Evolutionary conservation across 2,797 vertebrate species (phyloP), one percentile per base, ranked within the genome.

Genomic region (Sebastes diaconus): DNA sequence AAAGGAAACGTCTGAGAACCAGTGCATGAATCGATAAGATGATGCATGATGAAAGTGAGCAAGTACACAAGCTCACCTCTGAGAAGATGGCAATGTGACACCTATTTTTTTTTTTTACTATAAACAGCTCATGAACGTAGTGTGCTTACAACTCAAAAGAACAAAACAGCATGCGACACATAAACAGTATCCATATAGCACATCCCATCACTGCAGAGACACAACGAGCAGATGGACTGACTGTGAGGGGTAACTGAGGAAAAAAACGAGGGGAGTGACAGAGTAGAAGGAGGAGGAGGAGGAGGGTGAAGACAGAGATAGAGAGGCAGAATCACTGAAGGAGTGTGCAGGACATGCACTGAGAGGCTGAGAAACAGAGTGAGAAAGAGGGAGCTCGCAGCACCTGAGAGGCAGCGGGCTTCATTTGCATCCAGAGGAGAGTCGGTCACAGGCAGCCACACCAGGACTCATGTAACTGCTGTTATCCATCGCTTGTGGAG

Each of bases 171-270:
- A 72, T 27, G 52, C 25, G 39, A 80, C 54, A 46, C 64, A 75
- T 66, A 52, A 77, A 58, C 74, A 69, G 46, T 64, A 32, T 68
- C 79, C 72, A 70, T 68, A 24, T 14, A 76, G 73, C 68, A 68
- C 88, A 69, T 14, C 69, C 66, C 75, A 63, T 89, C 85, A 63
- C 87, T 83, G 89, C 86, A 88, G 90, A 86, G 73, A 78, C 72
- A 66, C 75, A 61, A 34, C 5, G 57, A 92, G 85, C 91, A 95
- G 91, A 94, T 92, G 89, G 90, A 90, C 80, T 57, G 83, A 89
- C 86, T 85, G 81, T 84, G 79, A 90, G 91, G 88, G 88, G 89
- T 77, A 88, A 84, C 78, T 71, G 73, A 89, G 70, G 85, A 81
- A 89, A 70, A 88, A 81, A 80, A 89, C 46, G 25, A 76, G 83